Evolutionary conservation across 1,140 invertebrate genomes (phyloP).

Genomic region (Temnothorax longispinosus): DNA sequence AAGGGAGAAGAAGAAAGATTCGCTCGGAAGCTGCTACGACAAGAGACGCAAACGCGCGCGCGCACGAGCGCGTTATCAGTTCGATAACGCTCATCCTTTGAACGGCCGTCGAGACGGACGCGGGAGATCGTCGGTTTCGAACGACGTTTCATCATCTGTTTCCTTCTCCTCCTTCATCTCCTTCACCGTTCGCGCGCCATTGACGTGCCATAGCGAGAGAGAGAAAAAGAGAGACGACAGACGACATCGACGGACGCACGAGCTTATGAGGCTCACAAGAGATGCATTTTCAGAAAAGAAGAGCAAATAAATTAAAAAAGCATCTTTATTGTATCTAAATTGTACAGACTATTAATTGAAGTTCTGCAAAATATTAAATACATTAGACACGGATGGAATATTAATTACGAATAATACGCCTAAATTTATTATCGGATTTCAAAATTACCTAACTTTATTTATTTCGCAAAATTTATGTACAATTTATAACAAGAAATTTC

Average conservation of each 20-base stretch:
- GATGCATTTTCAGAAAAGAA: background rate
- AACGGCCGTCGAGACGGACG: slow-evolving; percentile 67
- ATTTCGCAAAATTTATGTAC: background rate
- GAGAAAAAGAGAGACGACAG: slow-evolving; percentile 33
- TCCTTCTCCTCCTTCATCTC: slow-evolving; percentile 52
- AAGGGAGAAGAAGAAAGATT: slow-evolving; percentile 59
- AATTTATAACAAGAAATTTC: background rate
- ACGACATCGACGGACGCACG: background rate
- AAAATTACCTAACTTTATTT: background rate
- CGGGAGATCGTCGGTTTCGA: slow-evolving; percentile 63
- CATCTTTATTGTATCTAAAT: background rate
- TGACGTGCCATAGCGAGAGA: slow-evolving; percentile 40
- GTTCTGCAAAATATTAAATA: background rate
- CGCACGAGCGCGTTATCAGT: slow-evolving; percentile 58
- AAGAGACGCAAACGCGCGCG: slow-evolving; percentile 24
- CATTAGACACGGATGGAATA: background rate
- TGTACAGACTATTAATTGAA: background rate
- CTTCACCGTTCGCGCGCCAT: slow-evolving; percentile 36
- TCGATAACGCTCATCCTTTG: slow-evolving; percentile 80
- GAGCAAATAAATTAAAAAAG: background rate
- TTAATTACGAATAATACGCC: background rate
- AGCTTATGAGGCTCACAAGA: background rate
- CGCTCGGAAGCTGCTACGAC: slow-evolving; percentile 67
- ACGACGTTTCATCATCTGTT: slow-evolving; percentile 72
- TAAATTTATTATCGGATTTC: background rate